Percentiles rank a stretch among this genome's conserved stretches.
These are phyloP conservation scores for Cryptosula pallasiana DNA, from an alignment of 2,888 invertebrate species.

Conservation along the genomic window DNA sequence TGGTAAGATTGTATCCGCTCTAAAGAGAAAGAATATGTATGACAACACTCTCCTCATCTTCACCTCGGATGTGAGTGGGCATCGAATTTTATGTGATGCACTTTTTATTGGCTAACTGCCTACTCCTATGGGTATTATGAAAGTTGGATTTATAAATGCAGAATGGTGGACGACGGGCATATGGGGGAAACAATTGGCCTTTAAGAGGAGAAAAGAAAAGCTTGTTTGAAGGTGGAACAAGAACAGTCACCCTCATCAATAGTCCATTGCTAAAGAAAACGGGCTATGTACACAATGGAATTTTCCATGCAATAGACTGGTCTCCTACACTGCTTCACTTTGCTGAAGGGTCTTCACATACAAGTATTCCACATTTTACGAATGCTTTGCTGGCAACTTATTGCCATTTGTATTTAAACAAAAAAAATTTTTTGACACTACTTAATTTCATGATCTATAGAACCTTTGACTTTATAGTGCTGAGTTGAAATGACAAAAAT, in stretches of 20 bases:
- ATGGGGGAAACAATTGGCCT: conserved; percentile 21
- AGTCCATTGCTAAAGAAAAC: not conserved
- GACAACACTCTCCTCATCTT: conserved; percentile 6
- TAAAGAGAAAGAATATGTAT: conserved; percentile 10
- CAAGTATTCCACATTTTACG: too few relatives aligned
- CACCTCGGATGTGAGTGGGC: not conserved
- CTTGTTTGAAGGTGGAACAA: conserved; percentile 22
- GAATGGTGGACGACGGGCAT: not conserved
- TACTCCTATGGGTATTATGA: too few relatives aligned
- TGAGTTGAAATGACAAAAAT: too few relatives aligned
- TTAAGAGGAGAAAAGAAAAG: conserved; percentile 21
- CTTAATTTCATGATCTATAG: too few relatives aligned
- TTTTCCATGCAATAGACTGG: conserved; percentile 25
- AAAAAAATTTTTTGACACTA: too few relatives aligned
- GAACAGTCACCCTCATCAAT: conserved; percentile 19
- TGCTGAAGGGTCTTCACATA: not conserved
- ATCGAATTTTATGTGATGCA: too few relatives aligned
- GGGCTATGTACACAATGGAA: conserved; percentile 9
- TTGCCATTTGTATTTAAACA: too few relatives aligned
- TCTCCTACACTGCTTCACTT: conserved; percentile 16
- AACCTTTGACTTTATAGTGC: too few relatives aligned
- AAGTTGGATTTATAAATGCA: too few relatives aligned
- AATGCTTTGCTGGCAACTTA: not conserved
- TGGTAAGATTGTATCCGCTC: not conserved
- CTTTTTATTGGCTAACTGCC: too few relatives aligned